phyloP scores from a whole-genome alignment of 2,113 vertebrate genomes.

The Chaetorhynchus papuensis region DNA sequence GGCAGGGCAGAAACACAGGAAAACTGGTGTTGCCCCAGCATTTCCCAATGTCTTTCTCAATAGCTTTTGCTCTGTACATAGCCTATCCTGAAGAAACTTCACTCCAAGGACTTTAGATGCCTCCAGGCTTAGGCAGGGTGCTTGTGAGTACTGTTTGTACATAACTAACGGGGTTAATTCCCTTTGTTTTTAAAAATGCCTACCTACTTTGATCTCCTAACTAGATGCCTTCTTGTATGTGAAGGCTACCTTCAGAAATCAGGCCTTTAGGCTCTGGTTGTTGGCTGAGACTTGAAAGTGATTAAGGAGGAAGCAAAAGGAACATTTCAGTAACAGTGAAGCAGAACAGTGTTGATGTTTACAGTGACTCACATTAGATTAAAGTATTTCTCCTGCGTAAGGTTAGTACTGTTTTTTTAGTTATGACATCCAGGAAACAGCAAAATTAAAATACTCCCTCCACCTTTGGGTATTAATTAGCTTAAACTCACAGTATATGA shows the following conservation, averaged over 20 bases:
- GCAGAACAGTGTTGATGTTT: not conserved
- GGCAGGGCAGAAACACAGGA: not conserved
- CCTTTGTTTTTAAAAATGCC: not conserved
- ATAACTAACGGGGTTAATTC: not conserved
- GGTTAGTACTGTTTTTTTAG: not conserved
- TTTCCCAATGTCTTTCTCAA: not conserved
- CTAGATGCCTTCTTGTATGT: not conserved
- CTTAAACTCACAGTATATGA: not conserved
- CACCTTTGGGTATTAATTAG: not conserved
- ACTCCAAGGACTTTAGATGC: not conserved
- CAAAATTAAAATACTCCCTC: not conserved
- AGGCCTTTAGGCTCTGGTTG: not conserved
- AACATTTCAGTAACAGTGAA: not conserved
- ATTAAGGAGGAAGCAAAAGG: not conserved
- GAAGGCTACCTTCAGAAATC: not conserved
- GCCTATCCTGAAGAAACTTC: not conserved
- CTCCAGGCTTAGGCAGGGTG: not conserved
- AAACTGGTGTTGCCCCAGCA: not conserved
- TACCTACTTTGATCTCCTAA: not conserved
- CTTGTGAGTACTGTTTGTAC: not conserved
- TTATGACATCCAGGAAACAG: not conserved
- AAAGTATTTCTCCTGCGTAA: not conserved
- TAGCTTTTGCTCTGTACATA: not conserved
- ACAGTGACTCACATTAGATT: not conserved
- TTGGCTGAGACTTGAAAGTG: not conserved